Percentiles rank a stretch among this genome's conserved stretches.
These are phyloP conservation scores for Tiliacea aurago DNA, from an alignment of 2,888 invertebrate genomes.

Conservation along the genomic window DNA sequence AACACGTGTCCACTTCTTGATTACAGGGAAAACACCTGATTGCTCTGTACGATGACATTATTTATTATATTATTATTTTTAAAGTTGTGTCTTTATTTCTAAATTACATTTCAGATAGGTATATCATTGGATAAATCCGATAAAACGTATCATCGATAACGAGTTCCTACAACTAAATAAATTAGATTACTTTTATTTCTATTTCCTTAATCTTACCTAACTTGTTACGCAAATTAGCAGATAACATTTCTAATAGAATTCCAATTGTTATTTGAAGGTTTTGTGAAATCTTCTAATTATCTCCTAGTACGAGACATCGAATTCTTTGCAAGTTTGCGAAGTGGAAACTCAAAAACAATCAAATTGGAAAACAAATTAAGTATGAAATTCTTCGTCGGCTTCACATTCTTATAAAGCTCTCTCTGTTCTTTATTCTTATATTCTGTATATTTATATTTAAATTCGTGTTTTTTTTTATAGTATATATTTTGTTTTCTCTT, in stretches of 20 bases:
- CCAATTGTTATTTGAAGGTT: constrained; percentile 14
- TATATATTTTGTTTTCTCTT: too few relatives aligned
- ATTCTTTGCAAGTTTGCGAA: constrained; percentile 15
- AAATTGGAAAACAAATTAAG: constrained; percentile 39
- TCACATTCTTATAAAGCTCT: constrained; percentile 13
- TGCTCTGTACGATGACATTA: not conserved
- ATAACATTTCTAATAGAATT: constrained; percentile 14
- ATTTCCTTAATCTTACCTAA: constrained; percentile 25
- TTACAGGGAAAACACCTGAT: constrained; percentile 24
- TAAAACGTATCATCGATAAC: constrained; percentile 14
- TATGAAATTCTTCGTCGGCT: constrained; percentile 16
- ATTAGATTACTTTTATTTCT: constrained; percentile 26
- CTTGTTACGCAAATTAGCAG: constrained; percentile 34
- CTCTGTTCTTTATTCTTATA: too few relatives aligned
- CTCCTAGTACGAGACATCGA: constrained; percentile 11
- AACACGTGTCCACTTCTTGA: constrained; percentile 60
- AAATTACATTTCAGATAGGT: not conserved
- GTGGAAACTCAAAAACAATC: constrained; percentile 17
- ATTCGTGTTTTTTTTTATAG: too few relatives aligned
- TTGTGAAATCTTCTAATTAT: not conserved
- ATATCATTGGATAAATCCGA: not conserved
- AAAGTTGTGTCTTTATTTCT: not conserved
- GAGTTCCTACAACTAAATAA: constrained; percentile 1
- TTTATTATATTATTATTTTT: not conserved
- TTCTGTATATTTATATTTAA: too few relatives aligned